Evolutionary conservation across 2,888 invertebrate genomes (phyloP), one percentile per base, ranked within the genome.

Genomic region (Spisula subtruncata): DNA sequence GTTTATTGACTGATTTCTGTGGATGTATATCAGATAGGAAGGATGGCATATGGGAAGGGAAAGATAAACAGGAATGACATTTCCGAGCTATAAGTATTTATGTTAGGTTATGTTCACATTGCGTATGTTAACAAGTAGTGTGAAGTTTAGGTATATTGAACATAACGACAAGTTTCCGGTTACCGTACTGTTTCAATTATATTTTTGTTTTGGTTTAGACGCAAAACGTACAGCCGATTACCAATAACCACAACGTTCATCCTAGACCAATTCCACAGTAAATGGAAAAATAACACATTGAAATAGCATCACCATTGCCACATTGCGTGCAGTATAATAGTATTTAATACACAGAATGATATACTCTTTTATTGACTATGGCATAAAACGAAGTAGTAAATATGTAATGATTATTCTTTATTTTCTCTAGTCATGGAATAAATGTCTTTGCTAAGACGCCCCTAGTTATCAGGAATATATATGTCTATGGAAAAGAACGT

Each of bases 381-480:
- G 56, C n/a, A 56, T 56, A 66, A 66, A 66, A 25, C 8, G 25
- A 25, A 66, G 60, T 66, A 66, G 60, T 66, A 66, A 66, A 66
- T 66, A 66, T 66, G n/a, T 66, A 66, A 66, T 66, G 60, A 66
- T 25, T 66, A 20, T 66, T 66, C 60, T 66, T 66, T 66, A 66
- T 66, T 66, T 25, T 25, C n/a, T 5, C 25, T 25, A 1, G 60
- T 66, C 60, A 66, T 66, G 60, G 60, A 6, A 25, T 66, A 10
- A 66, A 25, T 66, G 25, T 66, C 25, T 66, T 25, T 66, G n/a
- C 25, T 66, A 8, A 25, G 60, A 25, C 60, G 60, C 60, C 60
- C n/a, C n/a, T 8, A 66, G 60, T 66, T 1, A 60, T 2, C 25
- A 20, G 25, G 25, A 25, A 25, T 51, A 51, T 41, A 2, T 51